Conservation (phyloP, 2,797 vertebrate species). For the Aulostomus chinensis region DNA sequence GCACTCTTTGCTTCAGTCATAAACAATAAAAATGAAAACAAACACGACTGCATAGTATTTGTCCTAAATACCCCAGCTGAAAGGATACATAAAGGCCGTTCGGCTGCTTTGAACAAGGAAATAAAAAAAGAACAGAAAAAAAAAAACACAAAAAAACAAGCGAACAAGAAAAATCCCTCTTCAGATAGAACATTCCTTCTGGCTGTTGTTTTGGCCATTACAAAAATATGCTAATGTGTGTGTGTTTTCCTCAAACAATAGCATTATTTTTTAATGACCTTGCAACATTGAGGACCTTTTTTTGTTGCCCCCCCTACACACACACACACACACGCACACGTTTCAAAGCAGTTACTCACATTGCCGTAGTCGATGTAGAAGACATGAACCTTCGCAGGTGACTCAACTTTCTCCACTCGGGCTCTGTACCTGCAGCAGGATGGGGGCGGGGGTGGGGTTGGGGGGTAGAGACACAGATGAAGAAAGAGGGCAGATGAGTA, state of each 20-base stretch:
- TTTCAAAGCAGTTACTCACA: slow-evolving; percentile 80
- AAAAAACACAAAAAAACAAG: slow-evolving; percentile 50
- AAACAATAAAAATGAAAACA: slow-evolving; percentile 35
- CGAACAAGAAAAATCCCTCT: slow-evolving; percentile 27
- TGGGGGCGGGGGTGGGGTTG: slow-evolving; percentile 3
- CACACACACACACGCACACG: slow-evolving; percentile 1
- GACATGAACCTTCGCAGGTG: slow-evolving; percentile 88
- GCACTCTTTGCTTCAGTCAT: slow-evolving; percentile 18
- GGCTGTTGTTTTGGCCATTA: slow-evolving; percentile 15
- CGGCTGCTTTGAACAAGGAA: slow-evolving; percentile 34
- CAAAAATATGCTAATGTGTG: slow-evolving; percentile 11
- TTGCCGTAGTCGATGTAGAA: slow-evolving; percentile 99
- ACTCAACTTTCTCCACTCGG: slow-evolving; percentile 92
- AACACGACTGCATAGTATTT: slow-evolving; percentile 32
- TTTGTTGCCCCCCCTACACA: not conserved
- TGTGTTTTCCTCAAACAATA: slow-evolving; percentile 6
- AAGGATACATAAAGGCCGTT: slow-evolving; percentile 25
- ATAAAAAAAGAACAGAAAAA: too few relatives aligned
- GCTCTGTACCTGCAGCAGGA: slow-evolving; percentile 90
- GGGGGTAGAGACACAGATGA: slow-evolving; percentile 31
- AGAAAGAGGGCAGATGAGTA: slow-evolving; percentile 69
- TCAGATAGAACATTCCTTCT: slow-evolving; percentile 17
- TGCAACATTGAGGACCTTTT: slow-evolving; percentile 1
- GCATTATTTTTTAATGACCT: slow-evolving; percentile 9
- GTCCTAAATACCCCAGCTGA: slow-evolving; percentile 27